Evolutionary conservation across 2,888 invertebrate genomes (phyloP), one percentile per base, ranked within the genome.

Genomic region (Gastracanthus pulcherrimus): DNA sequence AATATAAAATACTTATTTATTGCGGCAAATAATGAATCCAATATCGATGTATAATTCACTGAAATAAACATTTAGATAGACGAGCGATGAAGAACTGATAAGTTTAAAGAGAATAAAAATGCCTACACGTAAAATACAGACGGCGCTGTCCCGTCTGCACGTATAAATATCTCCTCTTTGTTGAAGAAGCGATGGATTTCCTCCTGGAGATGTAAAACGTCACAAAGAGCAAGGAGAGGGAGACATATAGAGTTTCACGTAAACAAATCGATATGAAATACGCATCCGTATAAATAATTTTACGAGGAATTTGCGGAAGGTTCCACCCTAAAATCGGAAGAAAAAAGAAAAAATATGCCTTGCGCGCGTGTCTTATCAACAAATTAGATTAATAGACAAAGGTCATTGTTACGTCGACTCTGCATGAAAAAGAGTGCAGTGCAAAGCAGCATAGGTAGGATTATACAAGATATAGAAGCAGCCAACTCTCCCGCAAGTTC

Each of bases 331-430:
- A 29, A 29, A 55, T 9, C 2, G 2, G 13, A 3, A 11, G 13
- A 58, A 11, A 29, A 13, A 3, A 58, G 2, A 29, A 26, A 26
- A 29, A 26, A 19, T 9, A 7, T 7, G n/a, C 31, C 34, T n/a
- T n/a, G 34, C 62, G 16, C 62, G 19, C n/a, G n/a, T n/a, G n/a
- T n/a, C n/a, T n/a, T n/a, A n/a, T n/a, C n/a, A n/a, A n/a, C n/a
- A n/a, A n/a, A n/a, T n/a, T n/a, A n/a, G n/a, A n/a, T n/a, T n/a
- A n/a, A n/a, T n/a, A n/a, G n/a, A 62, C 62, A 62, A 62, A 62
- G 62, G 62, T 34, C 36, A 62, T 62, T 62, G 62, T 62, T 62
- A 34, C 62, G 19, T 23, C 45, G 45, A 45, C n/a, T n/a, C n/a
- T 45, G n/a, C 13, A 13, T 41, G 13, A 45, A n/a, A 13, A 45